A percentile compares a stretch with the other conserved stretches of the same genome.
phyloP scores from a whole-genome alignment of 2,888 invertebrate genomes.

The Ormia ochracea region DNA sequence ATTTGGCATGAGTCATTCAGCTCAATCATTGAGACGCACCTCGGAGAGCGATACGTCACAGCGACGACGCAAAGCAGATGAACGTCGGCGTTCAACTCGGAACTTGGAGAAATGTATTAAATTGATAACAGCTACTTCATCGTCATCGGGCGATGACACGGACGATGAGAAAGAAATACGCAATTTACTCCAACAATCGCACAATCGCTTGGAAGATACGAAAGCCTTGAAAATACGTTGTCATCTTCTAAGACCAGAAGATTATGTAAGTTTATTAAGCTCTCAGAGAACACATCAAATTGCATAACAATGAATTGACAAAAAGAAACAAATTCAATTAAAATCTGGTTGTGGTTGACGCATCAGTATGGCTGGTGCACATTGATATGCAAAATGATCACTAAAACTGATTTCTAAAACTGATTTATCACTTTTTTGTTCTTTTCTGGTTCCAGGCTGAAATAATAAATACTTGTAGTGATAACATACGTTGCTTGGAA shows the following conservation, averaged over 20 bases:
- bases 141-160: conserved; percentile 75
- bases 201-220: conserved; percentile 75
- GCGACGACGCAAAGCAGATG: conserved; percentile 74
- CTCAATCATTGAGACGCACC: conserved; percentile 75
- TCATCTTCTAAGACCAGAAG: conserved; percentile 76
- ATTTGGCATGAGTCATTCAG: conserved; percentile 75
- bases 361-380: no score
- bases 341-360: no score
- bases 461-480: conserved; percentile 89
- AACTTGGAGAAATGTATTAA: conserved; percentile 76
- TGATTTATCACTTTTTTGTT: background rate
- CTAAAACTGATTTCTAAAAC: background rate
- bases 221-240: conserved; percentile 76
- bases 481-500: conserved; percentile 89
- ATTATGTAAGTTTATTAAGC: conserved; percentile 75
- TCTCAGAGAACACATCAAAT: background rate
- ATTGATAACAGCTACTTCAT: conserved; percentile 70
- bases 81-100: conserved; percentile 75
- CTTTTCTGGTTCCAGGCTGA: conserved; percentile 85
- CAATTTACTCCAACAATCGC: conserved; percentile 74
- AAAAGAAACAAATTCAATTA: no score
- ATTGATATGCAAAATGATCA: background rate
- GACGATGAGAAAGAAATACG: conserved; percentile 77
- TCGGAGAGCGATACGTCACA: conserved; percentile 76
- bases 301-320: background rate